Evolutionary conservation across 2,113 vertebrate genomes (phyloP), one percentile per base, ranked within the genome.

Genomic region (Sturnus vulgaris): DNA sequence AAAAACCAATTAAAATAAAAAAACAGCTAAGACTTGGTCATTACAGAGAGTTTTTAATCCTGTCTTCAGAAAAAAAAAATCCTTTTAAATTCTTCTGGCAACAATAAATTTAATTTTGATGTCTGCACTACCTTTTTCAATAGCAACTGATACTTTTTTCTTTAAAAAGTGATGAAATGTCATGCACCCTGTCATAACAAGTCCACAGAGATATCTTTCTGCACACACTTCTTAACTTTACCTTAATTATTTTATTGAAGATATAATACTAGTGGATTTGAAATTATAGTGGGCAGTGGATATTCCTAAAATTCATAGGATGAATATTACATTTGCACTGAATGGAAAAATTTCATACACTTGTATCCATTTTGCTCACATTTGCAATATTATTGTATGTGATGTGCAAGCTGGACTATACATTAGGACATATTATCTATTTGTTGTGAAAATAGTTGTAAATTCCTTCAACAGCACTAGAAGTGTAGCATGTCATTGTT

Each of bases 71-170:
- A 81, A 92, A 39, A 37, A 68, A 79, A 81, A 69, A 20, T 11
- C 27, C 14, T 76, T 93, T 79, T 25, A 75, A 64, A 94, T 82
- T 81, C 50, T 88, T 7, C 71, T 3, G 30, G 15, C 61, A 92
- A 55, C 13, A 86, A 92, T 35, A 11, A 76, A 56, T 88, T 91
- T 78, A 70, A 87, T 93, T 82, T 89, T 90, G 56, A 92, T 95
- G 31, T 52, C 68, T 90, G 20, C 30, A 30, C 30, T 88, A 24
- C 27, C 14, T 91, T 95, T 93, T 88, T 76, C 71, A 89, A 46
- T 60, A 61, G 80, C 20, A 87, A 23, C 4, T 83, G 40, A 69
- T 86, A 72, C 11, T 61, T 79, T 77, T 71, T 68, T 60, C 30
- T 77, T 86, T 70, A 31, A 75, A 70, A 78, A 44, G 11, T 39